These are phyloP conservation scores for Brevimyrus niger DNA, from an alignment of 2,113 vertebrate genomes.

Conservation along the genomic window DNA sequence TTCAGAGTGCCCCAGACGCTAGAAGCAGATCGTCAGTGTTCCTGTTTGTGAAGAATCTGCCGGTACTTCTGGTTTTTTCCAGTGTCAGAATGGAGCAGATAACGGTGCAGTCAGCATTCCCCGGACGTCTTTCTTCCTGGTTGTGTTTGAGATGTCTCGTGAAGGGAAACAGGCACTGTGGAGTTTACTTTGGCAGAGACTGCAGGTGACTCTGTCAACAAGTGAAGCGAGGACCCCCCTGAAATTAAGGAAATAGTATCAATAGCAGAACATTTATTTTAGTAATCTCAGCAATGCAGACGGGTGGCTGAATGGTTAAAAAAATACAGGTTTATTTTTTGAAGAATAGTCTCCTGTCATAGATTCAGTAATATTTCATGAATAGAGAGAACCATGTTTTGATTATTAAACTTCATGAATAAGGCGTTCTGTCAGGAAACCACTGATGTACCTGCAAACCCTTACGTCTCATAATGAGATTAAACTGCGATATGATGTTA, in stretches of 20 bases:
- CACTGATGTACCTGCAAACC: neutral
- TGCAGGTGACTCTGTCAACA: neutral
- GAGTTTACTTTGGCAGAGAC: slow-evolving; percentile 9
- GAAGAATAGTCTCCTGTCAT: neutral
- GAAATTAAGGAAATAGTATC: neutral
- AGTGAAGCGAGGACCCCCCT: neutral
- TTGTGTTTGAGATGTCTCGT: neutral
- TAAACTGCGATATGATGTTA: neutral
- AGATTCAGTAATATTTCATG: neutral
- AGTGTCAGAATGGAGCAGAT: neutral
- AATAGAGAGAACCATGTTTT: neutral
- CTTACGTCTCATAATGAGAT: neutral
- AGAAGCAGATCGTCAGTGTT: neutral
- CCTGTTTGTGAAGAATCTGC: neutral
- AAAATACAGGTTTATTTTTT: neutral
- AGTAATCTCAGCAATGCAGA: neutral
- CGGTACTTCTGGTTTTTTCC: neutral
- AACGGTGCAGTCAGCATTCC: neutral
- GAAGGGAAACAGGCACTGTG: neutral
- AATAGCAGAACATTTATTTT: neutral
- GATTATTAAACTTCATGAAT: neutral
- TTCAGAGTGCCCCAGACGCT: neutral
- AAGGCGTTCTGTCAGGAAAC: neutral
- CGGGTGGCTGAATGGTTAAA: neutral
- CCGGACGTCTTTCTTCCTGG: no score